A percentile compares a stretch with the other conserved stretches of the same genome.
Evolutionary conservation across 2,797 vertebrate genomes (phyloP).

Genomic region (Platalea minor): DNA sequence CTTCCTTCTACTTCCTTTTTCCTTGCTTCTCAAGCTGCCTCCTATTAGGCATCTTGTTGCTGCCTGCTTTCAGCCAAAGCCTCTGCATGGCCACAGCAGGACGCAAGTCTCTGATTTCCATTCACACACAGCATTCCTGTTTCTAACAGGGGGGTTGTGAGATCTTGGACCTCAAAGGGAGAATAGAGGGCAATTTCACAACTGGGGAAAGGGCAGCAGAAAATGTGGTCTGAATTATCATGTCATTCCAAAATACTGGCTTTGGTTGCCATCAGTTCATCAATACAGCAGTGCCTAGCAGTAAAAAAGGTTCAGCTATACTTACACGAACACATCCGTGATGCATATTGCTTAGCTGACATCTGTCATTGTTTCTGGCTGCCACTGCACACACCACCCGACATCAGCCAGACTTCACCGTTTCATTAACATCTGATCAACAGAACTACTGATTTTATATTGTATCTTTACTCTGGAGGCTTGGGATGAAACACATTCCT

Average conservation of each 20-base stretch:
- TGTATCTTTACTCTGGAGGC: neutral
- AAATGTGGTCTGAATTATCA: conserved; percentile 43
- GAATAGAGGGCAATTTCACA: neutral
- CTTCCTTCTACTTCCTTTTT: neutral
- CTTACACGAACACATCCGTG: neutral
- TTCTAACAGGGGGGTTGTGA: neutral
- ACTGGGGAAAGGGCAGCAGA: neutral
- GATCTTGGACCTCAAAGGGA: neutral
- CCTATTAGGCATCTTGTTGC: neutral
- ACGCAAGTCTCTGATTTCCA: neutral
- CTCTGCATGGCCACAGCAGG: neutral
- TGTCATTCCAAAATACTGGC: neutral
- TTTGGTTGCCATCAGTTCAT: neutral
- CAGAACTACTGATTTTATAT: neutral
- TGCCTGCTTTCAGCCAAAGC: neutral
- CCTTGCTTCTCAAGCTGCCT: neutral
- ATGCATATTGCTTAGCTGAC: neutral
- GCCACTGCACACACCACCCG: accelerated
- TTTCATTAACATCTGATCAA: neutral
- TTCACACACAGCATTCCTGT: neutral
- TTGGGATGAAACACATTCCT: neutral
- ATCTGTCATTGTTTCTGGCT: neutral
- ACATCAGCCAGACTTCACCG: neutral
- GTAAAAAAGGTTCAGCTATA: neutral
- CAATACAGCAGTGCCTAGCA: neutral